Evolutionary conservation across 2,797 vertebrate genomes (phyloP), one percentile per base, ranked within the genome.

Genomic region (Gobio occitaniae): DNA sequence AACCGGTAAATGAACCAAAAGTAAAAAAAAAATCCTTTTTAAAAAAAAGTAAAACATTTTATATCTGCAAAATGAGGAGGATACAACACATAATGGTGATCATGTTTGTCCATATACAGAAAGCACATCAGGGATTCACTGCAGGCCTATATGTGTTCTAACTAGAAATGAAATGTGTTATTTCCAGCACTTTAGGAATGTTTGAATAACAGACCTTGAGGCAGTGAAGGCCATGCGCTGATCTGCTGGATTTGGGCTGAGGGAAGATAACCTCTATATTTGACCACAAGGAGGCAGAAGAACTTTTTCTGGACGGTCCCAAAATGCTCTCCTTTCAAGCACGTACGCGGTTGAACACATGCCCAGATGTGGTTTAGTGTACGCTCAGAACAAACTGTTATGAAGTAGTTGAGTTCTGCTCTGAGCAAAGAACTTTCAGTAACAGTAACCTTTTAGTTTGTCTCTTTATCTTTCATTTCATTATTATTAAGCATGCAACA

Each of bases 281-380:
- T 76, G 52, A 25, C 78, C 86, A 87, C 86, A 69, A 70, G 86
- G 86, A 80, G 86, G 86, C 86, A 32, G 78, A 48, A 71, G 70
- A 84, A 72, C 32, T 4, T 80, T 85, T 48, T 85, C 54, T 63
- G 17, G 69, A 36, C 0, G 0, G 50, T 52, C 52, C 75, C 25
- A 36, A 78, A 83, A 69, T 3, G 11, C 17, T 69, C 38, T 59
- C 2, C 17, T 61, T 79, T 72, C 52, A 47, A 72, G 68, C 54
- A 70, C 50, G 65, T 84, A 69, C 29, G 10, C 7, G 41, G 54
- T 54, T 79, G 76, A 84, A 63, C 32, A 54, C 77, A 85, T 66
- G 68, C 56, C 76, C 77, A 80, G 77, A 85, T 85, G 84, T 72
- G 56, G 44, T 80, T 61, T 50, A 65, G 2, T n/a, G 56, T 72